Evolutionary conservation across 2,797 vertebrate species (phyloP).

Genomic region (Pipistrellus pipistrellus): DNA sequence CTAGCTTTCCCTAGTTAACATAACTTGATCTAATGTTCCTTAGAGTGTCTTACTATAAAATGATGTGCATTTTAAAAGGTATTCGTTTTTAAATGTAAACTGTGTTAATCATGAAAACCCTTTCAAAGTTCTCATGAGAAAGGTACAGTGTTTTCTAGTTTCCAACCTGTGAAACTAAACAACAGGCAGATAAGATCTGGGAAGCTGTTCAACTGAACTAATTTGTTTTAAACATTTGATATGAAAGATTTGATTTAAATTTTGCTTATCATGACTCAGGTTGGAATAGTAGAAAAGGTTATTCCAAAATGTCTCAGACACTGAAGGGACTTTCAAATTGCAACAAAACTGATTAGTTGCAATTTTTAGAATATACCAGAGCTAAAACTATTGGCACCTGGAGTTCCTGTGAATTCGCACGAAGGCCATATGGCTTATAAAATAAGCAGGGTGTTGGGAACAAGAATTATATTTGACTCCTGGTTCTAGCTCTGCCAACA

Average conservation of each 20-base stretch:
- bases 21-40: neutral
- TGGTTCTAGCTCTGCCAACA: conserved; percentile 26
- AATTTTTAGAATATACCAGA: neutral
- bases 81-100: conserved; percentile 5
- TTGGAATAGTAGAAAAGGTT: conserved; percentile 52
- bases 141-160: conserved; percentile 48
- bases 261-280: conserved; percentile 51
- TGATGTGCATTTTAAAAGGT: neutral
- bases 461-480: neutral
- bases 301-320: conserved; percentile 24
- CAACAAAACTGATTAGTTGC: neutral
- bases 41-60: neutral
- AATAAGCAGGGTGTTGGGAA: neutral
- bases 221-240: conserved; percentile 77
- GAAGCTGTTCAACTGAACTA: conserved; percentile 75
- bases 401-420: neutral
- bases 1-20: neutral
- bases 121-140: conserved; percentile 60
- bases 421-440: neutral
- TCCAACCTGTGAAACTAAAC: conserved; percentile 70
- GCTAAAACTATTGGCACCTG: neutral
- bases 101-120: conserved; percentile 40
- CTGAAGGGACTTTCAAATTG: neutral
- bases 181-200: conserved; percentile 76
- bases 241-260: conserved; percentile 66